Evolutionary conservation across 2,113 vertebrate species (phyloP), one percentile per base, ranked within the genome.

Genomic region (Oryzias javanicus): DNA sequence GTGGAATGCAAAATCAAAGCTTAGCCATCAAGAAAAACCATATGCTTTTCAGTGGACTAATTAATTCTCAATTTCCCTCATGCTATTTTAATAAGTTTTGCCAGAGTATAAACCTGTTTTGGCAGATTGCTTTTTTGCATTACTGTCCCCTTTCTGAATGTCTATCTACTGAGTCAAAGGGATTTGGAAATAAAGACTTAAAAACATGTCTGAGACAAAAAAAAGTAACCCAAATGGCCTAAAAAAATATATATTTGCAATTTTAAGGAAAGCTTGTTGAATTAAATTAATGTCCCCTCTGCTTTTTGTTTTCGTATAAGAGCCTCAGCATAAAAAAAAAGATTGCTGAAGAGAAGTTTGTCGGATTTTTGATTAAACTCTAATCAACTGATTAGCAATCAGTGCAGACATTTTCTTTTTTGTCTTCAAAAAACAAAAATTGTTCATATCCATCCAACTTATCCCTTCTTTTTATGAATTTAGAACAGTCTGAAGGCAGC

Each of bases 341-440:
- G 62, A 58, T 65, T 64, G 20, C 19, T 24, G 19, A 50, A 52
- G 20, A 48, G 19, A 29, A 56, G 42, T 10, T 40, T 27, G 57
- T 42, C 55, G 49, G 29, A 24, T 56, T 41, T 59, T 19, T 5
- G 1, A 27, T 53, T 63, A 71, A 76, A 67, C 67, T 42, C 64
- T 70, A 83, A 74, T 71, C 62, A 66, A 3, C 65, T 67, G 71
- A 78, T 74, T 84, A 75, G 74, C 73, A 80, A 85, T 88, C 70
- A 74, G 22, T 46, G 49, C 24, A 18, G 52, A 81, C 35, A 71
- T 47, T 55, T 45, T 17, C 63, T 67, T 13, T 55, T 72, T 81
- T 80, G 66, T 67, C 68, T 67, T 16, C 15, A 60, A 35, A 10
- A 35, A 12, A 35, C 35, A 61, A 51, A 76, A 69, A 78, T 72